These are phyloP conservation scores for Epinotia bilunana DNA, from an alignment of 2,888 invertebrate genomes.

Conservation along the genomic window DNA sequence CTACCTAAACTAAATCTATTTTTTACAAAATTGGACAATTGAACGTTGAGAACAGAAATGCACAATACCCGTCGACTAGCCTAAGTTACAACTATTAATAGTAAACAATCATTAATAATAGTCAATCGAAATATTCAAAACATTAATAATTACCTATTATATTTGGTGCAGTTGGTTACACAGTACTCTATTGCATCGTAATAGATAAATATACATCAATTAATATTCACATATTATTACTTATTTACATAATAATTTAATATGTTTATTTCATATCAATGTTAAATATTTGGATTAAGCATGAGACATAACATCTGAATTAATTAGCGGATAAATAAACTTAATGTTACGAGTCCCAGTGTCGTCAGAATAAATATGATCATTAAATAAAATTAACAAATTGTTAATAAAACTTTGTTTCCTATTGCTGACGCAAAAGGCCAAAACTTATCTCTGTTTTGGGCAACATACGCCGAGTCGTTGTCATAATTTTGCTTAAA, in stretches of 20 bases:
- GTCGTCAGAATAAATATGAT: slow-evolving; percentile 57
- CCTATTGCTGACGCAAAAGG: slow-evolving; percentile 59
- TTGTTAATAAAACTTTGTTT: slow-evolving; percentile 55
- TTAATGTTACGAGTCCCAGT: slow-evolving; percentile 50
- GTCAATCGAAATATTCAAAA: slow-evolving; percentile 49
- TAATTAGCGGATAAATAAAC: slow-evolving; percentile 52
- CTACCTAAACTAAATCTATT: slow-evolving; percentile 56
- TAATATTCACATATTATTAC: slow-evolving; percentile 51
- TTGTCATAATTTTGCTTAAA: slow-evolving; percentile 68
- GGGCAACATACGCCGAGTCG: slow-evolving; percentile 58
- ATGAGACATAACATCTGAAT: slow-evolving; percentile 46
- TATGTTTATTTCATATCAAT: slow-evolving; percentile 50
- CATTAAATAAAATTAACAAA: slow-evolving; percentile 48
- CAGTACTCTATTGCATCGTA: slow-evolving; percentile 53
- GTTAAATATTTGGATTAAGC: slow-evolving; percentile 53
- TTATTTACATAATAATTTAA: slow-evolving; percentile 57
- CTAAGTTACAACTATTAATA: slow-evolving; percentile 59
- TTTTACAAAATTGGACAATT: slow-evolving; percentile 81
- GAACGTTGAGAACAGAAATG: slow-evolving; percentile 71
- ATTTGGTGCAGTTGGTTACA: slow-evolving; percentile 66
- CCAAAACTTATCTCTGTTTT: slow-evolving; percentile 55
- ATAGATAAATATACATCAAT: slow-evolving; percentile 51
- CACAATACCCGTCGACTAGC: slow-evolving; percentile 83
- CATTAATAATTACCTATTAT: slow-evolving; percentile 55
- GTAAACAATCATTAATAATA: slow-evolving; percentile 48